phyloP scores from a whole-genome alignment of 1,140 invertebrate species.

The Drosophila tsacasi region DNA sequence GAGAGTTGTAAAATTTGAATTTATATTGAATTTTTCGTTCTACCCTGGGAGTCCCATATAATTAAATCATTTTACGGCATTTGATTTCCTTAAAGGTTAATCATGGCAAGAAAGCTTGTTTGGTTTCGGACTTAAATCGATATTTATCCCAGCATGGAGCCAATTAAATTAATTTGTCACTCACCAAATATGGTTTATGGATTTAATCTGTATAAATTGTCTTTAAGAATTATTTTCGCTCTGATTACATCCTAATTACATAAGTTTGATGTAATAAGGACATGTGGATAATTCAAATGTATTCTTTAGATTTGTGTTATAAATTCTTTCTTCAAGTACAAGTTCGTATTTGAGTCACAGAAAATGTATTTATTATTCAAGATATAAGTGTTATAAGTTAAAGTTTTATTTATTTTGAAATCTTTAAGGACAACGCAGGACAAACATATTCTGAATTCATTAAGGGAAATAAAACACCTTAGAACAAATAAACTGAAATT shows the following conservation, averaged over 20 bases:
- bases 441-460: background rate
- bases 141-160: background rate
- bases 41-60: conserved; percentile 44
- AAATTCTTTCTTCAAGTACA: background rate
- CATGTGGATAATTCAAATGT: background rate
- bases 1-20: conserved; percentile 70
- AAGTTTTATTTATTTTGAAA: background rate
- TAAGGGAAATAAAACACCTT: background rate
- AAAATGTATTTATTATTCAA: background rate
- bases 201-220: conserved; percentile 2
- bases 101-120: conserved; percentile 29
- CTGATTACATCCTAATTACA: background rate
- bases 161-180: conserved; percentile 14
- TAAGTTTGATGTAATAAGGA: background rate
- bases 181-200: background rate
- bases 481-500: background rate
- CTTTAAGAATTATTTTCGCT: background rate
- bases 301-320: background rate
- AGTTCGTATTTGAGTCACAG: too few relatives aligned
- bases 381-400: too few relatives aligned
- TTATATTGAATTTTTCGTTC: conserved; percentile 68
- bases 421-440: background rate
- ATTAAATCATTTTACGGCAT: conserved; percentile 75
- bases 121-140: conserved; percentile 2
- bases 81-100: conserved; percentile 39